Base-by-base conservation (phyloP, 2,888 invertebrate genomes). In the Parnassius smintheus region DNA sequence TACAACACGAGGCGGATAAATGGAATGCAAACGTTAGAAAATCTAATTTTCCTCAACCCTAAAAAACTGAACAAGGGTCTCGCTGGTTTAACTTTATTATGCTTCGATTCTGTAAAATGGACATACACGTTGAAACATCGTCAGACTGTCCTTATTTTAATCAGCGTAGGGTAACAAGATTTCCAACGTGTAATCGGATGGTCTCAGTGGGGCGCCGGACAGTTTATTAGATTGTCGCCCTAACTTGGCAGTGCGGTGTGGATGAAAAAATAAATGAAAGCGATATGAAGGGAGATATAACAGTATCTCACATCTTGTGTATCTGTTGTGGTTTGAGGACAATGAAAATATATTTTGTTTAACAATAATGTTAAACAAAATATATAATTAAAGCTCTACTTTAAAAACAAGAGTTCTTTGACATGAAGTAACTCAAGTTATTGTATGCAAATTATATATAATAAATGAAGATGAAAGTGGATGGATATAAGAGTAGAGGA, bases 141-240 rank as follows among this genome's bases (percentile, higher is more conserved):
- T 71, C 73, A 78, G 76, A 76, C 82, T 78, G 77, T 80, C 82
- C 81, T 81, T 84, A 81, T 87, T 88, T 88, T 90, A 88, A 91
- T 91, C 89, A 89, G 88, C 78, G 81, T 83, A 86, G 86, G 86
- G 89, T 90, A 91, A 90, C 90, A 81, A 86, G 87, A 85, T 90
- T 90, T 81, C 73, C 75, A 76, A 76, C 77, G 77, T 80, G 82
- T 88, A 88, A 88, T 85, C 85, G 88, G 86, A 86, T 81, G 76
- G 85, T 83, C 88, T 78, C 89, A 81, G 86, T 86, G 83, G 89
- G 89, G 83, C 67, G 82, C 81, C 79, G 85, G 82, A 76, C 84
- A 81, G 73, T 82, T 88, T 88, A 90, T 91, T 91, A 88, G 87
- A 90, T 91, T 89, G 86, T 82, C 86, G 76, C 88, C 88, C 88